Conservation (phyloP, 23 tunicate genomes). For the Oikopleura dioica region DNA sequence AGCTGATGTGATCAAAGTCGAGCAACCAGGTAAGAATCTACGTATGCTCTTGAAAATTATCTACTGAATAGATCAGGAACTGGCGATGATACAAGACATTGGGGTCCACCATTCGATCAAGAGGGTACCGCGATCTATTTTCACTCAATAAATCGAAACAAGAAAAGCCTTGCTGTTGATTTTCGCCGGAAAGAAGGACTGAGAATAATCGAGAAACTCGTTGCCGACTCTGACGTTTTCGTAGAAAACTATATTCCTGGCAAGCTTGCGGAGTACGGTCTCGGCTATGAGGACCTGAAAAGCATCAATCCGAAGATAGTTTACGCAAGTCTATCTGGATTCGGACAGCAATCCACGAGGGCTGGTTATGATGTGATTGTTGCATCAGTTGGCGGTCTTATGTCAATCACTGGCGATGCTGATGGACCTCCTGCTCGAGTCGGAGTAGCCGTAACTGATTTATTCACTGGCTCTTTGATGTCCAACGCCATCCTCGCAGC, state of each 20-base stretch:
- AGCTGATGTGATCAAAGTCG: constrained; percentile 79
- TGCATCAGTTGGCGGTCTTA: constrained; percentile 62
- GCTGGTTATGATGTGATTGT: constrained; percentile 98
- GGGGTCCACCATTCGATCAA: constrained; percentile 92
- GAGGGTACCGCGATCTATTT: constrained; percentile 42
- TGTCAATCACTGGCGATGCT: constrained; percentile 66
- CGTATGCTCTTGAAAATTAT: too few relatives aligned
- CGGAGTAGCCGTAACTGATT: constrained; percentile 93
- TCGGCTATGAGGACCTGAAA: constrained; percentile 44
- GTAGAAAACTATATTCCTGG: constrained; percentile 87
- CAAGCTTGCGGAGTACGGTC: constrained; percentile 36
- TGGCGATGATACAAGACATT: constrained; percentile 76
- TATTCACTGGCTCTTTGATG: constrained; percentile 55
- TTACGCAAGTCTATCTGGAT: constrained; percentile 66
- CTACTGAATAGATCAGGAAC: too few relatives aligned
- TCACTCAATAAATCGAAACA: constrained; percentile 62
- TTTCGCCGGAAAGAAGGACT: constrained; percentile 34
- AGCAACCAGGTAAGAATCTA: constrained; percentile 35
- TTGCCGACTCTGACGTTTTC: constrained; percentile 31
- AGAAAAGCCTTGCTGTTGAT: constrained; percentile 46
- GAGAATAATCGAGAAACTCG: constrained; percentile 27
- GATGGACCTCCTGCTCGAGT: constrained; percentile 77
- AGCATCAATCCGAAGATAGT: constrained; percentile 29
- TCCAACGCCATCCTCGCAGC: constrained; percentile 87
- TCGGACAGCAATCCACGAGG: constrained; percentile 35